Conservation (phyloP, 2,797 vertebrate species). For the Rallus crepitans region DNA sequence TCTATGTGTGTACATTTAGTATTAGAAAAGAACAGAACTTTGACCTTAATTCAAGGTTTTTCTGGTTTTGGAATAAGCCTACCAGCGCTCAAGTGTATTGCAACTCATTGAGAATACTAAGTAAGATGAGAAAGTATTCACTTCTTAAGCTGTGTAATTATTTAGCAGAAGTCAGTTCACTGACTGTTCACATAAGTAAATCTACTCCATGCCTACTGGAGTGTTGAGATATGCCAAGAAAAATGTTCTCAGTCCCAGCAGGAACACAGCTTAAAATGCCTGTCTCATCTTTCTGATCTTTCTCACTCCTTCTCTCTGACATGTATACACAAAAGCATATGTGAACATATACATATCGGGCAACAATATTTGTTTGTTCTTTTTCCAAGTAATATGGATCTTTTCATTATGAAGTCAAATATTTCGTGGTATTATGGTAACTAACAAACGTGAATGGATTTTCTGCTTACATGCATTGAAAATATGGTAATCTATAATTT, state of each 20-base stretch:
- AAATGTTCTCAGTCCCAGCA: not conserved
- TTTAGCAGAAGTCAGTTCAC: not conserved
- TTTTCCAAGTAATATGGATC: not conserved
- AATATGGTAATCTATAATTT: not conserved
- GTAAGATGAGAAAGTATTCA: not conserved
- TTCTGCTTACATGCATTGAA: not conserved
- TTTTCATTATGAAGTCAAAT: not conserved
- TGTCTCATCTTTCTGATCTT: not conserved
- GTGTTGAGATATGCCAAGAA: not conserved
- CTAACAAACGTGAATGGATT: not conserved
- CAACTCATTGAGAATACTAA: not conserved
- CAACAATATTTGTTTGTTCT: not conserved
- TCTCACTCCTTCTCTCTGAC: not conserved
- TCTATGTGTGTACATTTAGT: too few relatives aligned
- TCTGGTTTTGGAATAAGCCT: not conserved
- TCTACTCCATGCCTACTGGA: not conserved
- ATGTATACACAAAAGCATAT: not conserved
- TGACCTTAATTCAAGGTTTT: not conserved
- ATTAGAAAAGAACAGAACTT: not conserved
- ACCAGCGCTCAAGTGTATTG: not conserved
- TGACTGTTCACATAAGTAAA: not conserved
- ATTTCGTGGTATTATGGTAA: not conserved
- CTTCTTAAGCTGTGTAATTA: not conserved
- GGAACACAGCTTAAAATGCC: not conserved
- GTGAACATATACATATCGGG: not conserved